These are phyloP conservation scores for Cotesia chilonis DNA, from an alignment of 1,140 invertebrate genomes.

Conservation along the genomic window DNA sequence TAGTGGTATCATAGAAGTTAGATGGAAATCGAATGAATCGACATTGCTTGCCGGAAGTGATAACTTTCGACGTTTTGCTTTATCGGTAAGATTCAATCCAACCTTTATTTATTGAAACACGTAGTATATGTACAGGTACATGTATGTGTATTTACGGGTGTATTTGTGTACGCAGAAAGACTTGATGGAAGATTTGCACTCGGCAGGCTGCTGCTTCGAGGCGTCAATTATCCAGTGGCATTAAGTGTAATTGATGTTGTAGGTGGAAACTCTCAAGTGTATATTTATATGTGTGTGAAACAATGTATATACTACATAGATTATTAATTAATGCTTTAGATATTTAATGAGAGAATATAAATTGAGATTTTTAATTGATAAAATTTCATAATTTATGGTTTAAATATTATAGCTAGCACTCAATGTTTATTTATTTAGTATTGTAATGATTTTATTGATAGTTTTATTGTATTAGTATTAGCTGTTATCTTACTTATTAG, in stretches of 20 bases:
- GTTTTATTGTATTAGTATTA: too few relatives aligned
- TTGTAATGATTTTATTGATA: too few relatives aligned
- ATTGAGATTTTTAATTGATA: neutral
- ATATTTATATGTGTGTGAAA: neutral
- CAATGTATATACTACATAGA: neutral
- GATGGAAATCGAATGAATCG: neutral
- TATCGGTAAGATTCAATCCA: constrained; percentile 1
- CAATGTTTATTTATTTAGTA: too few relatives aligned
- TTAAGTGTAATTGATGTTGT: constrained; percentile 32
- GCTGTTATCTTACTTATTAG: too few relatives aligned
- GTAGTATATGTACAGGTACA: neutral
- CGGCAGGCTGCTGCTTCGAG: constrained; percentile 19
- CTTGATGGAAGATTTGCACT: constrained; percentile 26
- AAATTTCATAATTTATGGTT: too few relatives aligned
- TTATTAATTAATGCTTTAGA: neutral
- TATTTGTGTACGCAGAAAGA: neutral
- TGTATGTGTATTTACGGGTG: neutral
- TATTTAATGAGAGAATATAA: neutral
- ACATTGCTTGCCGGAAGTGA: constrained; percentile 24
- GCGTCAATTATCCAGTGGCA: constrained; percentile 35
- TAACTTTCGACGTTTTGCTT: constrained; percentile 17
- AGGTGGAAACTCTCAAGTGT: constrained; percentile 15
- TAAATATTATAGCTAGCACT: too few relatives aligned
- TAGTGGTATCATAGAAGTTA: too few relatives aligned
- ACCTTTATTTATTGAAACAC: too few relatives aligned